These are phyloP conservation scores for Anabacerthia variegaticeps DNA, from an alignment of 2,797 vertebrate genomes.

Conservation along the genomic window DNA sequence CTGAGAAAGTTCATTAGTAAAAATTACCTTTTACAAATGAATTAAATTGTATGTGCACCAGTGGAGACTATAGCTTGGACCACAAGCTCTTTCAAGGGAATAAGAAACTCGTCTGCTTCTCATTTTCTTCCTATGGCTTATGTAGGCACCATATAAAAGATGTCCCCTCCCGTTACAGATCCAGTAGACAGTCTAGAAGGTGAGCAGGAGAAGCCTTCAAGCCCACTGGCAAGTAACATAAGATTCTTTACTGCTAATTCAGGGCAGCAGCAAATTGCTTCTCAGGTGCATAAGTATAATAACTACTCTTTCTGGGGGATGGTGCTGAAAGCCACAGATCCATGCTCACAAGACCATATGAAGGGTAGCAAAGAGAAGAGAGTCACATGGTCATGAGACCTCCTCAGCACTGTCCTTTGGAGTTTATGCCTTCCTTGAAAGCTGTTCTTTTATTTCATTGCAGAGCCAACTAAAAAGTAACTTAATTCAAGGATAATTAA, in stretches of 20 bases:
- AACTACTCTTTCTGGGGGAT: neutral
- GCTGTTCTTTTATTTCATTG: neutral
- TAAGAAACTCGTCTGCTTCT: neutral
- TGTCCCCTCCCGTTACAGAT: neutral
- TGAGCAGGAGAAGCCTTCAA: neutral
- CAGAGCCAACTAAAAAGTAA: neutral
- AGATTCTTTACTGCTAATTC: neutral
- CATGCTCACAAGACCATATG: neutral
- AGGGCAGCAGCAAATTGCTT: neutral
- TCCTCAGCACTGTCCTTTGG: neutral
- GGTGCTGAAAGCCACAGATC: neutral
- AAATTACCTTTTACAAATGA: neutral
- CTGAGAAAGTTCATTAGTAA: neutral
- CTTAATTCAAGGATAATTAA: neutral
- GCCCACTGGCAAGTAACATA: neutral
- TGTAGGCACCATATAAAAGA: neutral
- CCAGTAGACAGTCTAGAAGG: neutral
- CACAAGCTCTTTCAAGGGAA: neutral
- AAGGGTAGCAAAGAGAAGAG: neutral
- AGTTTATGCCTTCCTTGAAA: neutral
- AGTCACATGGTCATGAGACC: neutral
- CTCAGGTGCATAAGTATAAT: neutral
- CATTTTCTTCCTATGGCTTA: neutral
- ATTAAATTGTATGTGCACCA: neutral
- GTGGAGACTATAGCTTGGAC: neutral